Conservation (phyloP, 1,140 invertebrate species). For the Chrysomallon squamiferum region DNA sequence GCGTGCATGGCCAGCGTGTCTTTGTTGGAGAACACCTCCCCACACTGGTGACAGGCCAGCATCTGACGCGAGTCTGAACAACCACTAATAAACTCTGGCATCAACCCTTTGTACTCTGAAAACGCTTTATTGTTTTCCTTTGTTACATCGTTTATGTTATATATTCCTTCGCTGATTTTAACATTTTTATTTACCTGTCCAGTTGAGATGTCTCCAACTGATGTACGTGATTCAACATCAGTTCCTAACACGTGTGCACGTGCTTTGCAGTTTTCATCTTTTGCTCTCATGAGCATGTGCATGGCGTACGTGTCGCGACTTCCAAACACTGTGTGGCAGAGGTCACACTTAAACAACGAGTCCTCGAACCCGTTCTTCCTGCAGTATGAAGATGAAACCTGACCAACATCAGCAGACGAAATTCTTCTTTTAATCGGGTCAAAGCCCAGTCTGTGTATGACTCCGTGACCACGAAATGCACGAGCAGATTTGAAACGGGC, state of each 20-base stretch:
- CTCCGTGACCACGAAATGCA: constrained; percentile 2
- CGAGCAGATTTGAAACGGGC: constrained; percentile 1
- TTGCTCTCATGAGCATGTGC: constrained; percentile 60
- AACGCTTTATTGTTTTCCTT: constrained; percentile 2
- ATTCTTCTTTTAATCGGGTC: not conserved
- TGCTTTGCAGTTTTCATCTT: constrained; percentile 47
- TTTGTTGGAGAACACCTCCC: constrained; percentile 32
- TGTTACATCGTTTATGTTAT: not conserved
- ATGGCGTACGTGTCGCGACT: constrained; percentile 59
- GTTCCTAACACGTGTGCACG: constrained; percentile 13
- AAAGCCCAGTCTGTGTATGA: not conserved
- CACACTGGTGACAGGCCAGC: constrained; percentile 33
- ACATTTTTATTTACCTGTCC: constrained; percentile 6
- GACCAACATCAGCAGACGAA: not conserved
- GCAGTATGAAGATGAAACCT: not conserved
- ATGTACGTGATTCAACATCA: constrained; percentile 4
- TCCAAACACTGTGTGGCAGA: constrained; percentile 48
- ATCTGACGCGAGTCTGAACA: not conserved
- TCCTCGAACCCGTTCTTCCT: not conserved
- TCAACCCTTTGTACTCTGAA: not conserved
- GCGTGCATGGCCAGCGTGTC: constrained; percentile 54
- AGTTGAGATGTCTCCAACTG: constrained; percentile 4
- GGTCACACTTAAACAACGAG: constrained; percentile 46
- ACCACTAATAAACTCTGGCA: not conserved
- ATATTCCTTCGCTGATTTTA: constrained; percentile 4